Conservation (phyloP, 2,113 vertebrate species). For the Podilymbus podiceps region DNA sequence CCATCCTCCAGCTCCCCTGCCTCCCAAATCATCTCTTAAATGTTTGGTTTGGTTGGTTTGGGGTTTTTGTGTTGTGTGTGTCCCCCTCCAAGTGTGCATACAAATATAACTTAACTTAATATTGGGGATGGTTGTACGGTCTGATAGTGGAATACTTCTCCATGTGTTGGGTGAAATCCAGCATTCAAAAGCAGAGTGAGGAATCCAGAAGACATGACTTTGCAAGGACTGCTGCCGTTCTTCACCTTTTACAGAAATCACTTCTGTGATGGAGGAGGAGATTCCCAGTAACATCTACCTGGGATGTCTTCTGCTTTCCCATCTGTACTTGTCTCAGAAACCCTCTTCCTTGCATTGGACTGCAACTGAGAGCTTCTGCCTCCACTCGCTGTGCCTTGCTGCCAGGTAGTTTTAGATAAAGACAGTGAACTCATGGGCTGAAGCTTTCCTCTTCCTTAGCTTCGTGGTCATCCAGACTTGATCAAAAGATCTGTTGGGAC, state of each 20-base stretch:
- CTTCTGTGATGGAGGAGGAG: background rate
- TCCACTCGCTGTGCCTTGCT: rapidly evolving
- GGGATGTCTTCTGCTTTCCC: background rate
- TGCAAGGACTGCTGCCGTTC: background rate
- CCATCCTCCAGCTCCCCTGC: background rate
- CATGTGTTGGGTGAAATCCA: background rate
- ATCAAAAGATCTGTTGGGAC: background rate
- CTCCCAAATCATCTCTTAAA: background rate
- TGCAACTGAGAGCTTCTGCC: background rate
- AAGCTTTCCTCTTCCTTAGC: background rate
- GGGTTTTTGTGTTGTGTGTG: no score
- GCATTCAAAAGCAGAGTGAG: background rate
- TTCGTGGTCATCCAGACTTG: background rate
- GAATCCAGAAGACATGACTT: background rate
- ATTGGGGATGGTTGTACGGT: background rate
- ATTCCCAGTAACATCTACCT: background rate
- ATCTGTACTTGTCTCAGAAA: background rate
- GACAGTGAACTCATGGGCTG: background rate
- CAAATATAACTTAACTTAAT: background rate
- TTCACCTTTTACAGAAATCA: background rate
- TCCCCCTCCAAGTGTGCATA: background rate
- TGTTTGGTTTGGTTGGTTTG: background rate
- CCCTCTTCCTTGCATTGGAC: background rate
- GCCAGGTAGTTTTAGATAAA: background rate
- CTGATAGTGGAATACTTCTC: background rate